Evolutionary conservation across 1,140 invertebrate genomes (phyloP), one percentile per base, ranked within the genome.

Genomic region (Galendromus occidentalis): DNA sequence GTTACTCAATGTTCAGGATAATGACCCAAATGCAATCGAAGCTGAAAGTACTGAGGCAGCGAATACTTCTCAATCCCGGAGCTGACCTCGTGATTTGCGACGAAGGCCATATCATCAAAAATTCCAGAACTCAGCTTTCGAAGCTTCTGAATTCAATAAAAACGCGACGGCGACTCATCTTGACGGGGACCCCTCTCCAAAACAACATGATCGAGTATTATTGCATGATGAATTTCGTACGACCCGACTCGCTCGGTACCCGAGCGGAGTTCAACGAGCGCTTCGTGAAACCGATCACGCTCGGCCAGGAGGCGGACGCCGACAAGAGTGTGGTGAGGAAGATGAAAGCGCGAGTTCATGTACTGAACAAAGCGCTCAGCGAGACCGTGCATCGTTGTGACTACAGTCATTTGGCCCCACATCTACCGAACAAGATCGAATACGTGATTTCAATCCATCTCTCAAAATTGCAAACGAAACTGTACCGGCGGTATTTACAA

Each of bases 181-280:
- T 97, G 9, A 96, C 93, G 12, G 92, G 93, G 66, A 97, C 92
- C 0, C 93, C 93, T 1, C 75, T 97, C 28, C 92, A 97, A 76
- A 97, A 97, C 74, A 96, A 96, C 80, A 81, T 97, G 12, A 82
- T 82, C 71, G 93, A 96, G 81, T 96, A 96, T 80, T 90, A 94
- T 75, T 91, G 88, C 73, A 97, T 97, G 92, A 87, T 95, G 20
- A 39, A 39, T 9, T 95, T 97, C 78, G 89, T 96, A 6, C 96
- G 95, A 74, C 91, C 91, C 1, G 90, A 86, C 77, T 78, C 96
- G 1, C 75, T 97, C 9, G 92, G 92, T 69, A 91, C 87, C 0
- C 83, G 83, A 68, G 88, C 86, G 72, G 92, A 96, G 69, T 82
- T 79, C 69, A 68, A 69, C 44, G 80, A 79, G 68, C 75, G 91